Evolutionary conservation across 2,888 invertebrate species (phyloP), one percentile per base, ranked within the genome.

Genomic region (Cabera pusaria): DNA sequence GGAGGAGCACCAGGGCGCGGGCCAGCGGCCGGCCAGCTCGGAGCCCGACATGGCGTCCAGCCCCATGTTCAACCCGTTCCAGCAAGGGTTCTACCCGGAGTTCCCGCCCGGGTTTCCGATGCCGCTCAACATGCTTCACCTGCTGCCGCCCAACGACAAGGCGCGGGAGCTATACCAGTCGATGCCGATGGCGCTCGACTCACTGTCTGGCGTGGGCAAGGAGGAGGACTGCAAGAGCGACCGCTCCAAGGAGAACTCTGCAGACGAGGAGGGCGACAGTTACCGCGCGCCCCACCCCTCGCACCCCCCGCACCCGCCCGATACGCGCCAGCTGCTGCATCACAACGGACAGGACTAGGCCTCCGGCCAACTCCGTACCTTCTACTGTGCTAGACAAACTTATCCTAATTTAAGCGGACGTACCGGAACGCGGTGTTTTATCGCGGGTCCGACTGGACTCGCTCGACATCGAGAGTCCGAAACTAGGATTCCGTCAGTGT

Each of bases 61-160:
- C 41, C 91, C 93, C 1, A 90, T 94, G 59, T 94, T 94, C 79
- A 94, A 94, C 65, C 94, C 94, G 35, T 94, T 95, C 71, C 92
- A 93, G 52, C 94, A 93, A 56, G 94, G 93, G 45, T 96, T 96
- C 81, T 96, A 95, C 74, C 95, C 95, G 4, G 96, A 96, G 65
- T 96, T 96, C 63, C 91, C 94, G 3, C 91, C 91, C 3, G 93
- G 94, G 7, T 96, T 96, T 67, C 96, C 96, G 0, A 93, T 96
- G 66, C 95, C 95, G 14, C 91, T 96, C 14, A 94, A 93, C 70
- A 96, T 96, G 96, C 90, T 96, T 47, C 96, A 96, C 71, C 88
- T 96, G 37, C 77, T 96, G 64, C 96, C 96, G 40, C 95, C 95
- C 21, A 93, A 91, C 61, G 96, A 96, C 62, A 94, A 94, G 65